Percentiles rank a stretch among this genome's conserved stretches.
Conservation (phyloP, 2,113 vertebrate species). For the Megaleporinus macrocephalus region DNA sequence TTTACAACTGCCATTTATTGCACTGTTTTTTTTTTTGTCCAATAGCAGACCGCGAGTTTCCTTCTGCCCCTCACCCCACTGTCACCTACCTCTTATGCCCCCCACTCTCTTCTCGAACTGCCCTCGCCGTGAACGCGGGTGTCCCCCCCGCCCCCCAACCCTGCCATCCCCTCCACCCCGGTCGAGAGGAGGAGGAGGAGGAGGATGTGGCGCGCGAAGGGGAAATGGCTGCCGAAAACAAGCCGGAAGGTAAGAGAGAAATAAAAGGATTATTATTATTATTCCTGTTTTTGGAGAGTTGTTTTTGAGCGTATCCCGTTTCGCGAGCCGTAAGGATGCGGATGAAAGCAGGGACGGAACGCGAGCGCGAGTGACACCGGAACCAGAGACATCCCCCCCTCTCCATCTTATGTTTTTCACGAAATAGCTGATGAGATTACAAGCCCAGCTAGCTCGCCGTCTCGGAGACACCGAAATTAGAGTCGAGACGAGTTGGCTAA, state of each 20-base stretch:
- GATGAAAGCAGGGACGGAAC: slow-evolving; percentile 27
- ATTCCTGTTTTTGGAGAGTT: neutral
- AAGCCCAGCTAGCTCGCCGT: slow-evolving; percentile 48
- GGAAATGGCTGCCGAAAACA: slow-evolving; percentile 99
- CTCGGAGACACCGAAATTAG: slow-evolving; percentile 62
- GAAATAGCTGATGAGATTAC: slow-evolving; percentile 53
- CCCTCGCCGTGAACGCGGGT: slow-evolving; percentile 77
- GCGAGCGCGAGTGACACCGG: slow-evolving; percentile 36
- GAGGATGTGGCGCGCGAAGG: slow-evolving; percentile 98
- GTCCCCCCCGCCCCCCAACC: slow-evolving; percentile 57
- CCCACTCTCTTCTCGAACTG: slow-evolving; percentile 77
- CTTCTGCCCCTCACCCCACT: slow-evolving; percentile 53
- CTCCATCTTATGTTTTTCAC: slow-evolving; percentile 42
- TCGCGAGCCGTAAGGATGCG: slow-evolving; percentile 4
- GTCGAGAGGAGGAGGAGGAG: slow-evolving; percentile 82
- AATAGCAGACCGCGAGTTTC: slow-evolving; percentile 69
- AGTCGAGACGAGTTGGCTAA: slow-evolving; percentile 68
- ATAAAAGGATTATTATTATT: slow-evolving; percentile 63
- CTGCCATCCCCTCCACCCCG: slow-evolving; percentile 61
- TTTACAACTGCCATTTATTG: slow-evolving; percentile 66
- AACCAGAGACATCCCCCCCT: slow-evolving; percentile 35
- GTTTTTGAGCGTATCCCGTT: neutral
- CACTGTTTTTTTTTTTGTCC: slow-evolving; percentile 46
- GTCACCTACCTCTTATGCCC: neutral
- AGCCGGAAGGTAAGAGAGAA: slow-evolving; percentile 94